Evolutionary conservation across 2,797 vertebrate genomes (phyloP).

Genomic region (Alosa sapidissima): DNA sequence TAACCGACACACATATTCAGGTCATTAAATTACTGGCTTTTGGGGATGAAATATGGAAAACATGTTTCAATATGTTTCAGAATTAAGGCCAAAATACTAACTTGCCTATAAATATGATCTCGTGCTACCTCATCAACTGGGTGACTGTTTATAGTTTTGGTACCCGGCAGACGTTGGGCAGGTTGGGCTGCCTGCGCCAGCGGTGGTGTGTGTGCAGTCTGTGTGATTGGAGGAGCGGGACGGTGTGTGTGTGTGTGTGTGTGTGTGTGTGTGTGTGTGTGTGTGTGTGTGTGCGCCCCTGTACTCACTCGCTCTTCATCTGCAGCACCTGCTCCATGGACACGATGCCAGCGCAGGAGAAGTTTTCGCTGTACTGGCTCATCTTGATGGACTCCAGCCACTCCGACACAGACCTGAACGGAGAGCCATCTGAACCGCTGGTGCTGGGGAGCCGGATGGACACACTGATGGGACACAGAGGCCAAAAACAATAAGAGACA

Average conservation of each 20-base stretch:
- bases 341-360: slow-evolving; percentile 82
- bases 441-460: slow-evolving; percentile 96
- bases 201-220: background rate
- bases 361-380: slow-evolving; percentile 95
- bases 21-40: slow-evolving; percentile 42
- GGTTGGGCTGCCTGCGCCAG: background rate
- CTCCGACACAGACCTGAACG: slow-evolving; percentile 89
- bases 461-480: slow-evolving; percentile 72
- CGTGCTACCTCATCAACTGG: slow-evolving; percentile 27
- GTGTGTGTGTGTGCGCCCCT: no score
- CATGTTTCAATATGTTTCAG: slow-evolving; percentile 31
- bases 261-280: background rate
- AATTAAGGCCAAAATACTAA: slow-evolving; percentile 40
- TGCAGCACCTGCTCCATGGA: slow-evolving; percentile 92
- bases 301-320: slow-evolving; percentile 93
- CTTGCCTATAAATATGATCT: slow-evolving; percentile 32
- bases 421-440: slow-evolving; percentile 87
- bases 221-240: background rate
- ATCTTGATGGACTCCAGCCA: slow-evolving; percentile 98
- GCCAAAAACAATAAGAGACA: background rate
- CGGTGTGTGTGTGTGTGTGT: background rate
- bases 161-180: background rate
- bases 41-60: slow-evolving; percentile 42
- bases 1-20: slow-evolving; percentile 40
- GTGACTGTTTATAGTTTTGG: background rate